Percentiles rank a stretch among this genome's conserved stretches.
These are phyloP conservation scores for Steinernema hermaphroditum DNA, from an alignment of 2,888 invertebrate genomes.

Conservation along the genomic window DNA sequence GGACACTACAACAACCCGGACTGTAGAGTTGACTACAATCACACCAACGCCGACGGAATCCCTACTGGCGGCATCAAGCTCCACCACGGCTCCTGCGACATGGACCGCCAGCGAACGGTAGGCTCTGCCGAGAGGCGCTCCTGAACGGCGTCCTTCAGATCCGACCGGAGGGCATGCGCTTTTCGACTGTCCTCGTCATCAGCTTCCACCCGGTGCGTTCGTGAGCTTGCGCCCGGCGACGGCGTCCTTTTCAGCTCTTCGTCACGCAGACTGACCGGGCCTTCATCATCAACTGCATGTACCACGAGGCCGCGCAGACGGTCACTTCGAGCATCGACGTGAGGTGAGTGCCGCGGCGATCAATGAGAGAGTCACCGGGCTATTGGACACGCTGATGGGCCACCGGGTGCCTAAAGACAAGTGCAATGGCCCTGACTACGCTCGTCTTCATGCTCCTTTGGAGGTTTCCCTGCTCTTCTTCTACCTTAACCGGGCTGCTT, in stretches of 20 bases:
- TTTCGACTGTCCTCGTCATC: constrained; percentile 64
- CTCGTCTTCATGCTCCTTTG: background rate
- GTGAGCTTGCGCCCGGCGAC: too few relatives aligned
- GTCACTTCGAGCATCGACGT: constrained; percentile 62
- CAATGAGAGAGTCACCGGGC: background rate
- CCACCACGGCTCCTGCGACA: constrained; percentile 65
- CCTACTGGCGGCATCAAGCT: constrained; percentile 63
- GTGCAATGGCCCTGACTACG: background rate
- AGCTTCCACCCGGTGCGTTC: constrained; percentile 63
- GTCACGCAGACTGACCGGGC: constrained; percentile 66
- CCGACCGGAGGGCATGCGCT: constrained; percentile 65
- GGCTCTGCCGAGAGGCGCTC: background rate
- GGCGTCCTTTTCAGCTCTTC: constrained; percentile 56
- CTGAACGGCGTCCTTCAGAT: constrained; percentile 57
- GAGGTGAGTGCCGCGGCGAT: constrained; percentile 49
- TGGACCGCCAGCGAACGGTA: constrained; percentile 54
- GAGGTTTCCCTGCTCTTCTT: background rate
- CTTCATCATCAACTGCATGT: constrained; percentile 66
- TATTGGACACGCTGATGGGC: background rate
- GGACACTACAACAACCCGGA: constrained; percentile 65
- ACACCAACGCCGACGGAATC: constrained; percentile 50
- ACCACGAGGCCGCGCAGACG: constrained; percentile 57
- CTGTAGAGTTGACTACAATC: constrained; percentile 59
- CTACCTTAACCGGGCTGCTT: constrained; percentile 36
- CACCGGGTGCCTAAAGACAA: too few relatives aligned